phyloP scores from a whole-genome alignment of 1,140 invertebrate species.

The Matsumurasca onukii region DNA sequence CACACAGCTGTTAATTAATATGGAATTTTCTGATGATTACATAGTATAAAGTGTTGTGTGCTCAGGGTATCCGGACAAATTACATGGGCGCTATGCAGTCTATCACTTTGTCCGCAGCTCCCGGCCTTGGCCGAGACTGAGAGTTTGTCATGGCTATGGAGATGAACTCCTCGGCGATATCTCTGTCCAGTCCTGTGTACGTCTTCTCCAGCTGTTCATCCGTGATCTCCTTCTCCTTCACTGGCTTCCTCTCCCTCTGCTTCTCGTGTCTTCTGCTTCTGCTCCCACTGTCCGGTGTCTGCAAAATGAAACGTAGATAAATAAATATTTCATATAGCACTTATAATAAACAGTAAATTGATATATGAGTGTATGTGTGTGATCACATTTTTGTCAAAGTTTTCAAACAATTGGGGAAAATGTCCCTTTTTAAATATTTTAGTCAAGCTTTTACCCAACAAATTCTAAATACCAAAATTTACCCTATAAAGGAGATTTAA shows the following conservation, averaged over 20 bases:
- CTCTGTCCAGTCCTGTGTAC: slow-evolving; percentile 59
- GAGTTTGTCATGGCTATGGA: slow-evolving; percentile 51
- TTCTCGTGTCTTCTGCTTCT: slow-evolving; percentile 1
- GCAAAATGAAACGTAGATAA: background rate
- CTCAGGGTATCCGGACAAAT: no score
- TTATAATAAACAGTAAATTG: background rate
- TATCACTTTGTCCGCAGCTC: slow-evolving; percentile 1
- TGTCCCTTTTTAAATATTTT: no score
- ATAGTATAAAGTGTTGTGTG: no score
- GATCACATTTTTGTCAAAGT: no score
- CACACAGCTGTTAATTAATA: no score
- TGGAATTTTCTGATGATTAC: no score
- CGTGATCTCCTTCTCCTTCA: slow-evolving; percentile 32
- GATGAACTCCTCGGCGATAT: slow-evolving; percentile 59
- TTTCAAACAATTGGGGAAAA: no score
- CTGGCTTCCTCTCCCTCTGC: background rate
- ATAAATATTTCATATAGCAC: background rate
- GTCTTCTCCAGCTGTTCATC: slow-evolving; percentile 52
- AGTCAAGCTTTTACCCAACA: no score
- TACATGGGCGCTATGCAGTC: slow-evolving; percentile 15
- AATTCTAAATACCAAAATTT: no score
- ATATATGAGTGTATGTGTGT: background rate
- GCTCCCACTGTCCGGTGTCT: slow-evolving; percentile 5
- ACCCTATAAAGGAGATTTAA: no score
- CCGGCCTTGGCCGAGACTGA: background rate